phyloP scores from a whole-genome alignment of 2,888 invertebrate species.

The Drosophila seclusa region DNA sequence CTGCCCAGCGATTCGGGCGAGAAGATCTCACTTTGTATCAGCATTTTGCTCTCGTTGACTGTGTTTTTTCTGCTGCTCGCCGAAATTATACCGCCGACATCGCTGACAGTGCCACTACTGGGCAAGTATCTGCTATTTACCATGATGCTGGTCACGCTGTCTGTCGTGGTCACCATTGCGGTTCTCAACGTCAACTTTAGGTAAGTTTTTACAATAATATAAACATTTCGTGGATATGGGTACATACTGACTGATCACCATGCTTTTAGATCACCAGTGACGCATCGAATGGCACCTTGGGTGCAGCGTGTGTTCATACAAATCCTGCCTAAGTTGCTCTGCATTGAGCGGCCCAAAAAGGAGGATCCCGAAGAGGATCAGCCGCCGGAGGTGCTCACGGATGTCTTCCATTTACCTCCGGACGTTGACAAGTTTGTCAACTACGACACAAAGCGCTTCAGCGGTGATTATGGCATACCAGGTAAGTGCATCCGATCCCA shows the following conservation, averaged over 20 bases:
- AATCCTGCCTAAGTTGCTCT: slow-evolving; percentile 93
- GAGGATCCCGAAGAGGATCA: slow-evolving; percentile 88
- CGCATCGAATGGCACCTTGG: slow-evolving; percentile 96
- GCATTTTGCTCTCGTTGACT: slow-evolving; percentile 95
- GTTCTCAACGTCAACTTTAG: slow-evolving; percentile 96
- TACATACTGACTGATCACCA: background rate
- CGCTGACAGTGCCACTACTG: slow-evolving; percentile 94
- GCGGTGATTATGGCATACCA: slow-evolving; percentile 91
- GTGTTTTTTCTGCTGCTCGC: slow-evolving; percentile 97
- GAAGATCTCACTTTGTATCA: slow-evolving; percentile 98
- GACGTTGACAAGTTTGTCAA: slow-evolving; percentile 88
- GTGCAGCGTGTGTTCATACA: slow-evolving; percentile 94
- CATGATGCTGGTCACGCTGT: slow-evolving; percentile 96
- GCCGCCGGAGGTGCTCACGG: slow-evolving; percentile 90
- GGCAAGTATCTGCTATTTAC: slow-evolving; percentile 97
- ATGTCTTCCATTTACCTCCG: slow-evolving; percentile 90
- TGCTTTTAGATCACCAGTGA: slow-evolving; percentile 91
- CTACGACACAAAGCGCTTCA: slow-evolving; percentile 87
- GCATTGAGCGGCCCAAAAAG: slow-evolving; percentile 95
- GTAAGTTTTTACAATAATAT: slow-evolving; percentile 65
- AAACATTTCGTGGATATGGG: background rate
- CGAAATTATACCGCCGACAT: slow-evolving; percentile 97
- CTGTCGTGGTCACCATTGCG: slow-evolving; percentile 96
- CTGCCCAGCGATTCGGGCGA: slow-evolving; percentile 99
- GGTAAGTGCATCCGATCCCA: slow-evolving; percentile 75